Evolutionary conservation across 2,797 vertebrate genomes (phyloP), one percentile per base, ranked within the genome.

Genomic region (Esox masquinongy): DNA sequence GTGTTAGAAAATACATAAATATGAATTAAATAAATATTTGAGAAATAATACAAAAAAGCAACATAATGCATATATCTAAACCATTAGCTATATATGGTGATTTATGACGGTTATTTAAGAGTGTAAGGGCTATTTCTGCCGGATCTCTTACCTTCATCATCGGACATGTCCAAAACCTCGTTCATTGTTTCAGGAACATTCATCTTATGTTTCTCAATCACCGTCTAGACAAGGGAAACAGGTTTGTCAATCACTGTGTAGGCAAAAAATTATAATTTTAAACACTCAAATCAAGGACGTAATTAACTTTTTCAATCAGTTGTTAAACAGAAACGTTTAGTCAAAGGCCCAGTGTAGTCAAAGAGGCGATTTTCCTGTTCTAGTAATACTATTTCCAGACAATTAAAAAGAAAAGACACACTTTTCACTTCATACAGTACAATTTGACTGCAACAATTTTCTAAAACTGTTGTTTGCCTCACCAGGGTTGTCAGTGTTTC

Each of bases 141-240:
- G 39, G n/a, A 16, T 50, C 12, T 66, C 77, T 87, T 93, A 99
- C 98, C 98, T 92, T 99, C 98, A 74, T 99, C 98, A 56, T 99
- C 98, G 0, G 98, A 99, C 97, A 99, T 97, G 91, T 99, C 98
- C 82, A 99, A 92, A 88, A 97, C 96, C 91, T 99, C 98, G 70
- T 98, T 99, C 97, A 97, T 99, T 0, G 98, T 99, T 95, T 99
- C 98, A 0, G 98, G 98, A 76, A 99, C 97, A 66, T 99, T 99
- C 94, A 99, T 96, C 94, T 96, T 99, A 93, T 99, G 98, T 86
- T 99, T 99, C 93, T 99, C 98, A 5, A 93, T 97, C 87, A 99
- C 92, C 12, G 96, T 96, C 98, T 99, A 9, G 90, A 71, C 66
- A 22, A 14, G 43, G 72, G 26, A n/a, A 12, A 43, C 39, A 43